phyloP scores from a whole-genome alignment of 2,797 vertebrate genomes.

The Enteromius radiatus region DNA sequence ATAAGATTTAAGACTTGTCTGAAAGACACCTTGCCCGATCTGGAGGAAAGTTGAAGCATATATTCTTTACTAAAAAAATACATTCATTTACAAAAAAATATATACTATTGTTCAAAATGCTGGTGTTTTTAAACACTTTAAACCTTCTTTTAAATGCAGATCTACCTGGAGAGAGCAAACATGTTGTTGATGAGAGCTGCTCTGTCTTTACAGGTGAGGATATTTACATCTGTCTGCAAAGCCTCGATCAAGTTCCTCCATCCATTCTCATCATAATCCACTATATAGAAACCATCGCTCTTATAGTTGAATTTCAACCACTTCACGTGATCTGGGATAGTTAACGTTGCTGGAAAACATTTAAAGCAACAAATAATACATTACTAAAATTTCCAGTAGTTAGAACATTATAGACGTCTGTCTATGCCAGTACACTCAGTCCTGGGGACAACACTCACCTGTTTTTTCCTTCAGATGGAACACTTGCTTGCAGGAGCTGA shows the following conservation, averaged over 20 bases:
- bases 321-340: constrained; percentile 79
- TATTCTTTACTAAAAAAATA: not conserved
- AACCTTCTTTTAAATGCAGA: not conserved
- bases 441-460: constrained; percentile 72
- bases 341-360: constrained; percentile 76
- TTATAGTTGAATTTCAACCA: constrained; percentile 93
- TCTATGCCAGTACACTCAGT: not conserved
- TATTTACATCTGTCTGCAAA: constrained; percentile 72
- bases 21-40: constrained; percentile 85
- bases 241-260: constrained; percentile 81
- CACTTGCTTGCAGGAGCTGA: constrained; percentile 71
- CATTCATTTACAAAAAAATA: not conserved
- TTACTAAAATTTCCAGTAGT: not conserved
- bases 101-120: not conserved
- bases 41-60: constrained; percentile 60
- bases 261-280: constrained; percentile 83
- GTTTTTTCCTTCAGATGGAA: constrained; percentile 83
- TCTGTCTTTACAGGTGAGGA: constrained; percentile 85
- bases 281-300: constrained; percentile 91
- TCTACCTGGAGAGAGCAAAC: constrained; percentile 89
- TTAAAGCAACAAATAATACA: constrained; percentile 4
- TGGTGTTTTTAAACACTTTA: no score
- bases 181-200: constrained; percentile 91
- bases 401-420: not conserved
- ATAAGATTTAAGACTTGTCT: constrained; percentile 80